Evolutionary conservation across 2,113 vertebrate genomes (phyloP), one percentile per base, ranked within the genome.

Genomic region (Ranitomeya imitator): DNA sequence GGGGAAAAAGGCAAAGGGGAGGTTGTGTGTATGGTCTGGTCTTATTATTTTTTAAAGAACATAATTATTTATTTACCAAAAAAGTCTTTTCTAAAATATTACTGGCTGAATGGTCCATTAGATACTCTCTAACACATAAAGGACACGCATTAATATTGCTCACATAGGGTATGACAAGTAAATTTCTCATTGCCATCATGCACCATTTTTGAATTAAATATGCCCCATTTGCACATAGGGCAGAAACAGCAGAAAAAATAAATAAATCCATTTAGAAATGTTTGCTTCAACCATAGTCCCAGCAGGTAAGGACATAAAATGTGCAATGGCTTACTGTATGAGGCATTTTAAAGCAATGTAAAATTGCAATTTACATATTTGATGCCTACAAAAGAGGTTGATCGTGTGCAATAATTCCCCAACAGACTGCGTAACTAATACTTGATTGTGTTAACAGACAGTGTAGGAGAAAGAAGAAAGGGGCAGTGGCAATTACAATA

Each of bases 261-360:
- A 76, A 76, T 79, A 76, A 76, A 76, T 79, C 78, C 52, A 79
- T 79, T 79, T 79, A 15, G 54, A 57, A 59, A 79, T 57, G 55
- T 79, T 57, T 57, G 19, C 78, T 79, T 21, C 55, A 26, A 31
- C 78, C 55, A 79, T 26, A 59, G 78, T 79, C 78, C 78, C 78
- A 79, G 78, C 78, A 59, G 78, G 55, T 59, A 79, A 80, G 0
- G 23, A 10, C 18, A 80, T 60, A 80, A 81, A 81, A 61, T 61
- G 23, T 81, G 23, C 79, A 81, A 61, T 37, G 31, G 16, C 59
- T 81, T 81, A 61, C 79, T 21, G 26, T 61, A 61, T 81, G 79
- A 81, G 59, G 79, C 9, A 37, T 81, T 61, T 63, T 31, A 81
- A 61, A 61, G 79, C 31, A 16, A 61, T 81, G 23, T 81, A 61